A percentile compares a stretch with the other conserved stretches of the same genome.
These are phyloP conservation scores for Brenthis daphne DNA, from an alignment of 2,888 invertebrate genomes.

Conservation along the genomic window DNA sequence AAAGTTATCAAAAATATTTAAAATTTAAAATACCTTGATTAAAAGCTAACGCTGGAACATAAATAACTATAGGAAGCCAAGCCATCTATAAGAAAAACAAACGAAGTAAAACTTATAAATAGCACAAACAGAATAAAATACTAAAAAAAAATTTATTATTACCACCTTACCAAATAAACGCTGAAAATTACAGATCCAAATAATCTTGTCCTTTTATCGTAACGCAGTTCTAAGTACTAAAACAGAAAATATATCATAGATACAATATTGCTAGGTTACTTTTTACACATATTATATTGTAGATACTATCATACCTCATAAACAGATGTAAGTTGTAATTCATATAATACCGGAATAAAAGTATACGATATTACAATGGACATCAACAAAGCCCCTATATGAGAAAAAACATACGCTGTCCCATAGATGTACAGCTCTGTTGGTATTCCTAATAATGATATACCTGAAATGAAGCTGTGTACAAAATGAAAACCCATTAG, in stretches of 20 bases:
- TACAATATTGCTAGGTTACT: conserved; percentile 12
- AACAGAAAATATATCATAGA: conserved; percentile 41
- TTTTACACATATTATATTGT: not conserved
- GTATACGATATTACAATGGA: conserved; percentile 83
- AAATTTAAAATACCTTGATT: conserved; percentile 82
- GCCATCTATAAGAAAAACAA: conserved; percentile 73
- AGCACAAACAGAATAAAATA: too few relatives aligned
- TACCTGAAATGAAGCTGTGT: conserved; percentile 87
- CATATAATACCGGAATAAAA: conserved; percentile 87
- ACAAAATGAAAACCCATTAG: conserved; percentile 13
- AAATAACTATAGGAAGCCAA: conserved; percentile 88
- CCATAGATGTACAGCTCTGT: conserved; percentile 91
- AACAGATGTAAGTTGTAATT: conserved; percentile 87
- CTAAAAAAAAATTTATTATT: not conserved
- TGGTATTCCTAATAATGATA: conserved; percentile 89
- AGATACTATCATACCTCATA: conserved; percentile 83
- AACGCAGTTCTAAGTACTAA: conserved; percentile 85
- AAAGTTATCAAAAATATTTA: not conserved
- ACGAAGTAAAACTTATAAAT: too few relatives aligned
- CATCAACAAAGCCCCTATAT: conserved; percentile 83
- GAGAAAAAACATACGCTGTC: conserved; percentile 85
- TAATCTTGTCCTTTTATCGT: conserved; percentile 84
- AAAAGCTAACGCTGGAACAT: conserved; percentile 87
- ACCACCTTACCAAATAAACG: conserved; percentile 82
- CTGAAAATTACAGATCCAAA: conserved; percentile 86